A percentile compares a stretch with the other conserved stretches of the same genome.
phyloP scores from a whole-genome alignment of 2,888 invertebrate species.

The Drosophila acutilabella region DNA sequence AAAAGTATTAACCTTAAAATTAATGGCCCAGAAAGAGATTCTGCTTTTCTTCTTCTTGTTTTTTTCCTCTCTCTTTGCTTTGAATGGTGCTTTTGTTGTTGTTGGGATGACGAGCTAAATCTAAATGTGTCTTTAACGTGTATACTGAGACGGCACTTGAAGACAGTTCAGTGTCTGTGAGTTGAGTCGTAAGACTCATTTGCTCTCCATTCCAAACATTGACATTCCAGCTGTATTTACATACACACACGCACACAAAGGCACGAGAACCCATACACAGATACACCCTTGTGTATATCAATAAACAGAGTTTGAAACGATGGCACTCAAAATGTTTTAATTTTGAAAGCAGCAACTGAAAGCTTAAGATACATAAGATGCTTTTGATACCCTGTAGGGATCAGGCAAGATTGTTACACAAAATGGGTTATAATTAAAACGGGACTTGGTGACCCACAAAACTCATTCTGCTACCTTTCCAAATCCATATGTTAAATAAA shows the following conservation, averaged over 20 bases:
- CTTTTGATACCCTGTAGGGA: background rate
- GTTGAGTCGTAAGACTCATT: constrained; percentile 1
- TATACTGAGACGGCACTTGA: constrained; percentile 46
- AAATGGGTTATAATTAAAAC: background rate
- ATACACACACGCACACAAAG: background rate
- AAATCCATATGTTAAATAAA: no score
- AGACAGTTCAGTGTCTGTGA: constrained; percentile 34
- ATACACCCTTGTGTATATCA: constrained; percentile 6
- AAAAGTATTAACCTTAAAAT: constrained; percentile 78
- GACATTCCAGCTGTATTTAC: constrained; percentile 32
- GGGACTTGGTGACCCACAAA: background rate
- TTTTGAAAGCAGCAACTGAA: background rate
- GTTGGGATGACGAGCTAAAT: constrained; percentile 41
- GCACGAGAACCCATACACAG: background rate
- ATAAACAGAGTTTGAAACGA: constrained; percentile 5
- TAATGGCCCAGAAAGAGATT: constrained; percentile 75
- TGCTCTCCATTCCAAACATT: constrained; percentile 25
- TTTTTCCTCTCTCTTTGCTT: background rate
- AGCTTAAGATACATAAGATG: background rate
- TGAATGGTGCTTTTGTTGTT: constrained; percentile 11
- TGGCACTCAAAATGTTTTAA: constrained; percentile 11
- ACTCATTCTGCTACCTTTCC: background rate
- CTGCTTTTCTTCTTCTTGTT: constrained; percentile 26
- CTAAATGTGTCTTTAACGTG: constrained; percentile 75
- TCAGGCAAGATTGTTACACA: background rate